Conservation (phyloP, 2,113 vertebrate species). For the Coreoperca whiteheadi region DNA sequence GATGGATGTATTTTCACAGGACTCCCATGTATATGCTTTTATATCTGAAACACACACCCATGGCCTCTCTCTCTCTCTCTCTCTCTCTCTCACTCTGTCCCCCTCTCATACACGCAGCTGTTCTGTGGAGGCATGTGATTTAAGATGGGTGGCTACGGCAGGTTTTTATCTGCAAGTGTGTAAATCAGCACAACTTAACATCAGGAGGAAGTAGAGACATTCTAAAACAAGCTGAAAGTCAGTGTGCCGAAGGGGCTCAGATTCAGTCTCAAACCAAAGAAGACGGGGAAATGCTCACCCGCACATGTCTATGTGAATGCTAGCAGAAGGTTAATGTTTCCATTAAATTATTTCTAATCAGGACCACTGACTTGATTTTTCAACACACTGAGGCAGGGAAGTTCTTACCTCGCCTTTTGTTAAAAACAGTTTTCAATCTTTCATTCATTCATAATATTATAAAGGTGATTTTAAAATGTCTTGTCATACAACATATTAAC, state of each 20-base stretch:
- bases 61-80: neutral
- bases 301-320: constrained; percentile 15
- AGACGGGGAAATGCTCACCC: neutral
- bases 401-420: rapidly evolving
- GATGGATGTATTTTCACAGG: constrained; percentile 24
- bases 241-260: constrained; percentile 15
- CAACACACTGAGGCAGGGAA: neutral
- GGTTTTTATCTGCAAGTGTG: constrained; percentile 85
- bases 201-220: constrained; percentile 79
- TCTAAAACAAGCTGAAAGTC: constrained; percentile 46
- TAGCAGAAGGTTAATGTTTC: constrained; percentile 13
- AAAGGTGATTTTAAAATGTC: neutral
- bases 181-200: constrained; percentile 86
- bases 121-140: constrained; percentile 73
- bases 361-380: neutral
- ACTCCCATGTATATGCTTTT: constrained; percentile 20
- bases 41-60: constrained; percentile 14
- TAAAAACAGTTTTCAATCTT: neutral
- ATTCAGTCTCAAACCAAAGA: neutral
- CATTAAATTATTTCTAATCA: neutral
- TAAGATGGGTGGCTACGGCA: constrained; percentile 84
- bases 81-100: neutral
- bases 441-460: neutral
- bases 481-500: neutral
- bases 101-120: constrained; percentile 24